phyloP scores from a whole-genome alignment of 2,113 vertebrate species.

The Ptilonorhynchus violaceus region DNA sequence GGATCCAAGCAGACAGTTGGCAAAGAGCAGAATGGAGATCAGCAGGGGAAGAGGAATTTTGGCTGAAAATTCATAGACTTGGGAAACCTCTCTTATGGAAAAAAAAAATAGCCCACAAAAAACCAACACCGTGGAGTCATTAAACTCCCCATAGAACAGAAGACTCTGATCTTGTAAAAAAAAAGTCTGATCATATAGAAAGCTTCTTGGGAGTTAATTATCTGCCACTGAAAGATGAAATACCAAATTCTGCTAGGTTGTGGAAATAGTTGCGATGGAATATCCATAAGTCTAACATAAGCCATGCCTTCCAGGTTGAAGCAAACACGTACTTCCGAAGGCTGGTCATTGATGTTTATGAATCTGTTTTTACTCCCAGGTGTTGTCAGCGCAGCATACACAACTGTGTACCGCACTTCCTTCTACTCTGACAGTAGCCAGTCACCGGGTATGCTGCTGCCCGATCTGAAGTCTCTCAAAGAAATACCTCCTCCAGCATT shows the following conservation, averaged over 20 bases:
- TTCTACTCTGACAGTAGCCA: neutral
- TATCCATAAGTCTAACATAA: neutral
- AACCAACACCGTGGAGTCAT: neutral
- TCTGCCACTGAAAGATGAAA: neutral
- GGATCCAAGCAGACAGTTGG: neutral
- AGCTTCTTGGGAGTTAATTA: neutral
- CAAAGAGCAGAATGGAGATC: neutral
- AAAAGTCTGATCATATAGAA: neutral
- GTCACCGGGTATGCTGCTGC: neutral
- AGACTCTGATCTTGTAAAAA: neutral
- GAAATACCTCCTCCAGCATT: neutral
- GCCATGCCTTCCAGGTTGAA: neutral
- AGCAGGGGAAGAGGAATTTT: neutral
- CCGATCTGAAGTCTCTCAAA: neutral
- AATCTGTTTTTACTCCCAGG: neutral
- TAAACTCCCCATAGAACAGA: neutral
- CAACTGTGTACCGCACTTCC: neutral
- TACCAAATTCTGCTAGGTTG: neutral
- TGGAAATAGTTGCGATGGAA: neutral
- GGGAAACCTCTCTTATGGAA: neutral
- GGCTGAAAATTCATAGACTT: neutral
- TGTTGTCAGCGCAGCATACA: neutral
- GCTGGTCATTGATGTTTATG: neutral
- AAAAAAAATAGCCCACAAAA: neutral
- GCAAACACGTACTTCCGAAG: neutral